Conservation (phyloP, 2,113 vertebrate genomes). For the Polypterus bichir region DNA sequence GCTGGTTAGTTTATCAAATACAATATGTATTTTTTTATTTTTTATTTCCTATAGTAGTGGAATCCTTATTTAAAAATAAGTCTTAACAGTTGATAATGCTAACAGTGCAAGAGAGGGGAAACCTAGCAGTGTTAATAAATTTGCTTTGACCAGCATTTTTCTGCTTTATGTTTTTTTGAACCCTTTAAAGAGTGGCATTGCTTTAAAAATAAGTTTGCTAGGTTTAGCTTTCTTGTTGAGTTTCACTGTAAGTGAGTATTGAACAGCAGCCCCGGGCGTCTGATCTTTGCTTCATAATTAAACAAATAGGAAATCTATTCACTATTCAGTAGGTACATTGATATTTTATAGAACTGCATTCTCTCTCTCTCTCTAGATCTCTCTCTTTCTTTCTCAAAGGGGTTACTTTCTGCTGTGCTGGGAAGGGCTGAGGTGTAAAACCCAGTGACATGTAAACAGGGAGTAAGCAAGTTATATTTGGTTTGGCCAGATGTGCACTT, state of each 20-base stretch:
- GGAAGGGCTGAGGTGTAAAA: not conserved
- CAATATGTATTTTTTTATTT: not conserved
- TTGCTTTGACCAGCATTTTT: not conserved
- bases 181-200: not conserved
- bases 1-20: constrained; percentile 48
- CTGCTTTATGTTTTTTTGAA: not conserved
- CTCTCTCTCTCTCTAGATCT: not conserved
- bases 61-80: constrained; percentile 5
- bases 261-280: not conserved
- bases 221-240: no score
- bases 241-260: not conserved
- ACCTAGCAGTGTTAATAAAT: not conserved
- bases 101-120: not conserved
- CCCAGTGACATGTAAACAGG: constrained; percentile 1
- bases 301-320: not conserved
- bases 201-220: not conserved
- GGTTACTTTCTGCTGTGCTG: not conserved
- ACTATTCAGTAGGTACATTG: not conserved
- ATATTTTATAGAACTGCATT: not conserved
- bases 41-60: constrained; percentile 7
- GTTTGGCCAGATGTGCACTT: constrained; percentile 14
- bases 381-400: not conserved
- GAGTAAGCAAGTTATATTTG: constrained; percentile 23
- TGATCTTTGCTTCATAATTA: no score
- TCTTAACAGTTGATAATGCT: constrained; percentile 14